Evolutionary conservation across 2,888 invertebrate genomes (phyloP).

Genomic region (Ganaspis brasiliensis): DNA sequence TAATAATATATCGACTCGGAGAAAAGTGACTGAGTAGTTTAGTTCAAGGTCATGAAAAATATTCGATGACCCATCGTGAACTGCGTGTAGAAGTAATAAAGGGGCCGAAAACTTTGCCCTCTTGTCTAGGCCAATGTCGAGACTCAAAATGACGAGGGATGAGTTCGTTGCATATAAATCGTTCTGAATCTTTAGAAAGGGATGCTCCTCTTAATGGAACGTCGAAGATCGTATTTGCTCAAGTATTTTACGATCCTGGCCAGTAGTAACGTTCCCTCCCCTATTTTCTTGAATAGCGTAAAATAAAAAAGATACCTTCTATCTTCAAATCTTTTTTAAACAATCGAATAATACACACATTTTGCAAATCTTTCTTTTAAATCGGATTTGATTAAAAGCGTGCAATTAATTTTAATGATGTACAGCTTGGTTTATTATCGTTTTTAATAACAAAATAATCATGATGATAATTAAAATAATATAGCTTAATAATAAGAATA

Average conservation of each 20-base stretch:
- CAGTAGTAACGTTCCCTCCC: slow-evolving; percentile 22
- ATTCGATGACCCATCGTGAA: slow-evolving; percentile 1
- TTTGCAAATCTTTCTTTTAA: too few relatives aligned
- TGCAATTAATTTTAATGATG: too few relatives aligned
- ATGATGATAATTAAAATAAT: too few relatives aligned
- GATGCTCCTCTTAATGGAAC: slow-evolving; percentile 50
- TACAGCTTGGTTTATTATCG: too few relatives aligned
- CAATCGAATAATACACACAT: neutral
- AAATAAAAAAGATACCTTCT: neutral
- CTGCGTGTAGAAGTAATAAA: slow-evolving; percentile 12
- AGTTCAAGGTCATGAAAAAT: neutral
- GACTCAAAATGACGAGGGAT: slow-evolving; percentile 26
- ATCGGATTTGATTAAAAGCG: too few relatives aligned
- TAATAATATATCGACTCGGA: neutral
- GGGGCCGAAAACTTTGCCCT: slow-evolving; percentile 2
- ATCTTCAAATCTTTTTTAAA: neutral
- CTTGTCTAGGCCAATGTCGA: slow-evolving; percentile 28
- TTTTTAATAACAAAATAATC: too few relatives aligned
- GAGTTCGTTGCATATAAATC: slow-evolving; percentile 55
- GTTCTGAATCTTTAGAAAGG: slow-evolving; percentile 29
- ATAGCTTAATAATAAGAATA: too few relatives aligned
- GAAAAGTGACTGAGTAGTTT: slow-evolving; percentile 16
- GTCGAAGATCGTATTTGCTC: slow-evolving; percentile 40
- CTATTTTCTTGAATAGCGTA: neutral
- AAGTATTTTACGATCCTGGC: slow-evolving; percentile 42